Percentiles rank a stretch among this genome's conserved stretches.
phyloP scores from a whole-genome alignment of 1,140 invertebrate genomes.

The Anastrepha ludens region DNA sequence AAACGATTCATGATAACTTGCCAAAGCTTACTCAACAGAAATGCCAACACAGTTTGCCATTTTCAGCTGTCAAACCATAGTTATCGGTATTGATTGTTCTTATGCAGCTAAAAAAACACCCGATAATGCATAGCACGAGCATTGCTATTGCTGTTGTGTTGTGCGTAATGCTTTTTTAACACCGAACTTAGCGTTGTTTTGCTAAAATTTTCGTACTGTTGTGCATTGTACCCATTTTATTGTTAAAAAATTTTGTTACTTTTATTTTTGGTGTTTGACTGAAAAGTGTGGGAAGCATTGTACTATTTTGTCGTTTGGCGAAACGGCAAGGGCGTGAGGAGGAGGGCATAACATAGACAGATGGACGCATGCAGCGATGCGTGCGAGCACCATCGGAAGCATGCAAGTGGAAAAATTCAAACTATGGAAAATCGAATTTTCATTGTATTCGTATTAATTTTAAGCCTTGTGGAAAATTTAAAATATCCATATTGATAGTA shows the following conservation, averaged over 20 bases:
- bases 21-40: too few relatives aligned
- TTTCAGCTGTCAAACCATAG: too few relatives aligned
- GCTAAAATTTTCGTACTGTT: slow-evolving; percentile 28
- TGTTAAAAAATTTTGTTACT: slow-evolving; percentile 3
- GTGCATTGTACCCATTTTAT: slow-evolving; percentile 35
- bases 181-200: neutral
- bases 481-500: neutral
- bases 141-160: neutral
- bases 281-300: neutral
- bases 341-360: neutral
- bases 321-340: neutral
- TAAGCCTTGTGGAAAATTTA: neutral
- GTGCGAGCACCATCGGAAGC: neutral
- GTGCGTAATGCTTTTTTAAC: slow-evolving; percentile 18
- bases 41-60: too few relatives aligned
- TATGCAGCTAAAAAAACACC: too few relatives aligned
- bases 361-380: neutral
- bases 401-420: slow-evolving; percentile 26
- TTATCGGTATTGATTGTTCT: too few relatives aligned
- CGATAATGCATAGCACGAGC: too few relatives aligned
- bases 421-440: slow-evolving; percentile 24
- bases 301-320: neutral
- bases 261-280: neutral
- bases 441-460: neutral
- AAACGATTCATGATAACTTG: too few relatives aligned